A percentile compares a stretch with the other conserved stretches of the same genome.
These are phyloP conservation scores for Parnassius apollo DNA, from an alignment of 2,888 invertebrate genomes.

Conservation along the genomic window DNA sequence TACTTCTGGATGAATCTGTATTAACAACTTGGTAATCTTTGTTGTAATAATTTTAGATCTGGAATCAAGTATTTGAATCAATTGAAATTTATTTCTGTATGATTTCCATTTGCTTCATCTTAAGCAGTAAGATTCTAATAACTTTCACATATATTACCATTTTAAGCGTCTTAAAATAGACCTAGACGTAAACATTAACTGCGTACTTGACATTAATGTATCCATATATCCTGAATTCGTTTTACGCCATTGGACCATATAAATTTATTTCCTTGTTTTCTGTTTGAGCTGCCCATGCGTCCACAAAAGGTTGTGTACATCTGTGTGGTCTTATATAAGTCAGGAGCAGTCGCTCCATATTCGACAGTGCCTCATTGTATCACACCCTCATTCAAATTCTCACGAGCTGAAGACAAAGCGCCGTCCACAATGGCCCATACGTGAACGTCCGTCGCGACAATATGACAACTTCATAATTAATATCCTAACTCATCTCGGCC, in stretches of 20 bases:
- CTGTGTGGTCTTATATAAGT: slow-evolving; percentile 62
- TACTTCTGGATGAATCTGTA: too few relatives aligned
- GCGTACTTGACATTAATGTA: slow-evolving; percentile 27
- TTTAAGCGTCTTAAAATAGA: slow-evolving; percentile 24
- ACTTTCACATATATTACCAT: slow-evolving; percentile 17
- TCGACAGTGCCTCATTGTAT: slow-evolving; percentile 53
- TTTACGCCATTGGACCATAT: slow-evolving; percentile 21
- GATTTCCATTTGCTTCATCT: slow-evolving; percentile 4
- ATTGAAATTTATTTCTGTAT: neutral
- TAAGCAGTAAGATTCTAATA: slow-evolving; percentile 7
- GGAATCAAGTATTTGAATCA: too few relatives aligned
- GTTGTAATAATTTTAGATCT: too few relatives aligned
- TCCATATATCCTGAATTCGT: slow-evolving; percentile 26
- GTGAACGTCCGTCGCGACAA: slow-evolving; percentile 68
- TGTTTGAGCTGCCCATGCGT: neutral
- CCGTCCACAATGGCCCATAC: slow-evolving; percentile 61
- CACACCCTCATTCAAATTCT: slow-evolving; percentile 55
- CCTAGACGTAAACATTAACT: slow-evolving; percentile 24
- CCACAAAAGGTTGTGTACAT: slow-evolving; percentile 9
- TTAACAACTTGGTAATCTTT: too few relatives aligned
- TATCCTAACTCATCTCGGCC: slow-evolving; percentile 76
- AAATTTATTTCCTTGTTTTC: slow-evolving; percentile 20
- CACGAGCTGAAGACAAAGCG: slow-evolving; percentile 72
- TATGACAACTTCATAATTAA: slow-evolving; percentile 80
- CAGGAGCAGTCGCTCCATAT: slow-evolving; percentile 62